These are phyloP conservation scores for Marmota flaviventris DNA, from an alignment of 2,113 vertebrate species.

Conservation along the genomic window DNA sequence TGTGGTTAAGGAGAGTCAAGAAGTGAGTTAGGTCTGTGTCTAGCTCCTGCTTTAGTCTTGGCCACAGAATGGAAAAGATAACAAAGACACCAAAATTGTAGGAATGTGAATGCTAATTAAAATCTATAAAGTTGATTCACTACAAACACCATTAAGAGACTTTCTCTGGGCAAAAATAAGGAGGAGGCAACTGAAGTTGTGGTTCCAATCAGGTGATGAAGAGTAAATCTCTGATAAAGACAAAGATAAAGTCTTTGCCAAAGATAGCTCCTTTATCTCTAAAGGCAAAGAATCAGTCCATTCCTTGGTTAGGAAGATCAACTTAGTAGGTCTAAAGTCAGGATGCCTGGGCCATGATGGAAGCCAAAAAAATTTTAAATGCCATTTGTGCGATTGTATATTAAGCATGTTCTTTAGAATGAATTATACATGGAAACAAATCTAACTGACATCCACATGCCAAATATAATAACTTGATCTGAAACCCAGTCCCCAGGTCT, in stretches of 20 bases:
- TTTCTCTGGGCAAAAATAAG: neutral
- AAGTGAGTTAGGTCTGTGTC: neutral
- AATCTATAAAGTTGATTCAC: neutral
- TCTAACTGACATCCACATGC: neutral
- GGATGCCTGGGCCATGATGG: neutral
- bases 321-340: neutral
- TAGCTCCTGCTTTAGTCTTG: conserved; percentile 16
- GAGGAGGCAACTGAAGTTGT: neutral
- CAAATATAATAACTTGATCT: neutral
- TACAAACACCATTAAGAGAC: neutral
- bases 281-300: neutral
- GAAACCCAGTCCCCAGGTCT: neutral
- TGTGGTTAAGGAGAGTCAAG: neutral
- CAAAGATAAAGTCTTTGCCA: neutral
- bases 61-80: neutral
- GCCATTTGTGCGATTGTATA: neutral
- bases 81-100: conserved; percentile 40
- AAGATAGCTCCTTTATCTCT: neutral
- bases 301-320: neutral
- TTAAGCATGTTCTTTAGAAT: neutral
- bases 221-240: neutral
- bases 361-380: neutral
- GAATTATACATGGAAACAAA: neutral
- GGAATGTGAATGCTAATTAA: neutral
- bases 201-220: neutral